These are phyloP conservation scores for Caenorhabditis plicata DNA, from an alignment of 2,888 invertebrate species.

Conservation along the genomic window DNA sequence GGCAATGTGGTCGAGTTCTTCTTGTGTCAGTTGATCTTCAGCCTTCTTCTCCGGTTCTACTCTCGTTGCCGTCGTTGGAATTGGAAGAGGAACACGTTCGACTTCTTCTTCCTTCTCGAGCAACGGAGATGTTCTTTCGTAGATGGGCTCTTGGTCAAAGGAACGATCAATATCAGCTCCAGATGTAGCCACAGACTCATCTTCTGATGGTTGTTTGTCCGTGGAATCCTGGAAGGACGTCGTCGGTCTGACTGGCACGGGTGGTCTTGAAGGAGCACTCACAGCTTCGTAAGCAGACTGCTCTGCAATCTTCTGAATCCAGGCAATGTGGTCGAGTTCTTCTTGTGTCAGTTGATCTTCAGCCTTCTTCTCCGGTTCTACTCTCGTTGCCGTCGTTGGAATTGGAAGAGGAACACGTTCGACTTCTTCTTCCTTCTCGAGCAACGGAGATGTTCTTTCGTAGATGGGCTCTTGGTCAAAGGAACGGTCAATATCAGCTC, in stretches of 20 bases:
- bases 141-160: neutral
- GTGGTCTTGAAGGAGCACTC: neutral
- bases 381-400: neutral
- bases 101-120: neutral
- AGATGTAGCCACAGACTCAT: neutral
- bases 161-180: neutral
- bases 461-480: neutral
- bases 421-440: too few species aligned
- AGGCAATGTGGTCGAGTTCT: neutral
- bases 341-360: neutral
- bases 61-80: neutral
- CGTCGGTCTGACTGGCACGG: neutral
- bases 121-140: neutral
- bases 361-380: neutral
- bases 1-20: conserved; percentile 10
- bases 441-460: neutral
- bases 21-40: neutral
- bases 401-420: too few species aligned
- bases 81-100: neutral
- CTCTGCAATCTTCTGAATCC: neutral
- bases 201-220: neutral
- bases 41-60: neutral
- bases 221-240: neutral
- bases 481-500: neutral
- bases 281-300: neutral